phyloP scores from a whole-genome alignment of 2,797 vertebrate genomes.

The Neopelma chrysocephalum region DNA sequence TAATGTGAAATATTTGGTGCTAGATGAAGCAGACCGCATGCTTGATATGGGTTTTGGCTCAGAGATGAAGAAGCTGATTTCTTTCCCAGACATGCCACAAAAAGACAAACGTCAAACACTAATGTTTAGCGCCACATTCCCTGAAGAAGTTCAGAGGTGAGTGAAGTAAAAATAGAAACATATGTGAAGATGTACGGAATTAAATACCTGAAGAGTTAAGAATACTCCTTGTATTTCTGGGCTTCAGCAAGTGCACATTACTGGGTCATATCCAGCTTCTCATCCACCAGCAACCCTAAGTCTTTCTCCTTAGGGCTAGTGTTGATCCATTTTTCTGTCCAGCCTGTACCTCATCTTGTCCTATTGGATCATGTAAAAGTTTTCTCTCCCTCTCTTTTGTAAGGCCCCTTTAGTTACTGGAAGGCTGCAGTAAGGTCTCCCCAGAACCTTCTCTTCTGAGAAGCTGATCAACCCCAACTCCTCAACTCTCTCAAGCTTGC shows the following conservation, averaged over 20 bases:
- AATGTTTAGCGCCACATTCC: slow-evolving; percentile 97
- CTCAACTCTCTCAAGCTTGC: background rate
- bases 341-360: too few relatives aligned
- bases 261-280: background rate
- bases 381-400: too few relatives aligned
- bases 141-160: slow-evolving; percentile 90
- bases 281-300: background rate
- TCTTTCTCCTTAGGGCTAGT: background rate
- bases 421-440: background rate
- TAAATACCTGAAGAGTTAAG: background rate
- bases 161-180: background rate
- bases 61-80: slow-evolving; percentile 87
- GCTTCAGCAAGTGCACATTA: background rate
- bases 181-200: background rate
- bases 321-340: too few relatives aligned
- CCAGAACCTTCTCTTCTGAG: background rate
- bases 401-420: too few relatives aligned
- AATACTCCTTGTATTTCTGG: background rate
- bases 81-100: slow-evolving; percentile 84
- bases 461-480: accelerated
- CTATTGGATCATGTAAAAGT: too few relatives aligned
- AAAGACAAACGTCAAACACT: slow-evolving; percentile 91
- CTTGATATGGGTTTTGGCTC: slow-evolving; percentile 95
- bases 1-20: slow-evolving; percentile 87
- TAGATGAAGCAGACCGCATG: slow-evolving; percentile 97